Base-by-base conservation (phyloP, 2,113 vertebrate genomes). In the Brachionichthys hirsutus region DNA sequence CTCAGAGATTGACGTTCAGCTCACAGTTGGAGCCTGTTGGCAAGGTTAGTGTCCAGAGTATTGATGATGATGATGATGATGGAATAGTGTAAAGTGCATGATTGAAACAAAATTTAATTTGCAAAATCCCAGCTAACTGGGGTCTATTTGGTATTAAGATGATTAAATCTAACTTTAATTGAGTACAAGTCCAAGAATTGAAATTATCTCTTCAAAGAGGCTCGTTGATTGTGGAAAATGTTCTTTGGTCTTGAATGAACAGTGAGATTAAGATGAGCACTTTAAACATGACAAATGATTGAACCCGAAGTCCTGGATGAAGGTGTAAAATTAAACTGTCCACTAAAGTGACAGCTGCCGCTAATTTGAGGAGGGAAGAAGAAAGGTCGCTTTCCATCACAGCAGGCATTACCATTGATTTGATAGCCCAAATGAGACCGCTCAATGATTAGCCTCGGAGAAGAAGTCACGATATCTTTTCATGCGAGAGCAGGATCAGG, bases 11-110 rank as follows among this genome's bases (percentile, higher is more conserved):
- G 95, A 95, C 50, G 94, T 98, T 89, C 97, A 99, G 83, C 93
- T 99, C 36, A 98, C 96, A 0, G 94, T 99, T 0, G 97, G 96
- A 0, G 97, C 96, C 57, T 99, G 97, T 82, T 99, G 97, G 97
- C 97, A 99, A 95, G 97, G 97, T 99, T 54, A 77, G 77, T 6
- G 34, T 56, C 11, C 38, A 0, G 30, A 30, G 55, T 30, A 30
- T 38, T 42, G 54, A 46, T 1, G 9, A 22, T 6, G 11, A 41
- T 16, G 46, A 6, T 35, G 24, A 3, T 22, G 7, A 40, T 22
- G 42, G 36, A 16, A 40, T 12, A 20, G 7, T 15, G 30, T 35
- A 47, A 42, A 50, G 10, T 2, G 14, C 17, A 17, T 1, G 20
- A 35, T 4, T 59, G 22, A 40, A 58, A 9, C 3, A 4, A 40